Conservation (phyloP, 2,888 invertebrate species). For the Cataglyphis altisquamis region DNA sequence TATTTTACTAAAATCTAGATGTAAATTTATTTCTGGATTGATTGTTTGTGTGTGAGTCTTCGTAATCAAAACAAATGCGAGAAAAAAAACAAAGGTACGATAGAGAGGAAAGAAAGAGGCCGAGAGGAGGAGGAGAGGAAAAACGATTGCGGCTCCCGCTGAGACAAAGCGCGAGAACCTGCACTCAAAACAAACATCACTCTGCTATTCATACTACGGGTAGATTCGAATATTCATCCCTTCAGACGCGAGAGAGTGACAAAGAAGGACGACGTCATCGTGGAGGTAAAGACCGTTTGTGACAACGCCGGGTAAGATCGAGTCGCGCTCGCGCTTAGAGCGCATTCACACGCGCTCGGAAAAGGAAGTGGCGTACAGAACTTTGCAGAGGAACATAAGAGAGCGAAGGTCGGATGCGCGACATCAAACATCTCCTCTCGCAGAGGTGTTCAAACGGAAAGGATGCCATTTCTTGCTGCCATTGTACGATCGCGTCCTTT, state of each 20-base stretch:
- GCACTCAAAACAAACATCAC: conserved; percentile 85
- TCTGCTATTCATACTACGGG: conserved; percentile 76
- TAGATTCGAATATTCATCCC: conserved; percentile 77
- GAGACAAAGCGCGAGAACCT: conserved; percentile 84
- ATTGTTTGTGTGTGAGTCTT: background rate
- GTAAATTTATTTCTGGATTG: background rate
- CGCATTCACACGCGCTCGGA: conserved; percentile 82
- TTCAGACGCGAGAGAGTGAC: conserved; percentile 34
- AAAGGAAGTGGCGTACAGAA: conserved; percentile 78
- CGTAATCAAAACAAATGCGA: background rate
- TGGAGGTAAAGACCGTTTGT: conserved; percentile 61
- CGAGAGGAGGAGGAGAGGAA: conserved; percentile 30
- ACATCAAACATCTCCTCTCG: conserved; percentile 77
- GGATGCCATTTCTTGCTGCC: conserved; percentile 44
- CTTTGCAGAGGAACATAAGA: conserved; percentile 56
- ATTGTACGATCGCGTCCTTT: conserved; percentile 60
- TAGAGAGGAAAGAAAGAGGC: conserved; percentile 2
- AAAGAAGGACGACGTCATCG: conserved; percentile 35
- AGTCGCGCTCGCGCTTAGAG: conserved; percentile 72
- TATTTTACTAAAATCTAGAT: background rate
- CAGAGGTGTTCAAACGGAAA: conserved; percentile 62
- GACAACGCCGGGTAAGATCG: conserved; percentile 77
- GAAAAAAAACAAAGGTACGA: conserved; percentile 46
- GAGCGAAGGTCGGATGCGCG: conserved; percentile 71
- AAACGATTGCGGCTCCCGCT: conserved; percentile 75